A percentile compares a stretch with the other conserved stretches of the same genome.
These are phyloP conservation scores for Epistrophe grossulariae DNA, from an alignment of 2,888 invertebrate genomes.

Conservation along the genomic window DNA sequence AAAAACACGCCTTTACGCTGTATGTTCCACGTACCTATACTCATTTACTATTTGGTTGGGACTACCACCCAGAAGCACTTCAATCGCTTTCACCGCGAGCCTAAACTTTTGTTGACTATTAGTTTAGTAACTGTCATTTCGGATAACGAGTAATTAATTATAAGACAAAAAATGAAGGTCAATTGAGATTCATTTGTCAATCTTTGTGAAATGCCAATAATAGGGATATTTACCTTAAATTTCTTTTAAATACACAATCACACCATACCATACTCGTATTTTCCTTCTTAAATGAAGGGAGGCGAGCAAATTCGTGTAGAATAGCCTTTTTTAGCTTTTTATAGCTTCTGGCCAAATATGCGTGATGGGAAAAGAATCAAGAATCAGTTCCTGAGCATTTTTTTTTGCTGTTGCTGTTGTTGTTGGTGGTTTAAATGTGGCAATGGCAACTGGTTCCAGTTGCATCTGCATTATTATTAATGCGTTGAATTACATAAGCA, in stretches of 20 bases:
- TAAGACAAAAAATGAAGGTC: too few species aligned
- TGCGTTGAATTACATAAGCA: conserved; percentile 66
- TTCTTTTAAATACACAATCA: not conserved
- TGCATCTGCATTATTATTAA: conserved; percentile 60
- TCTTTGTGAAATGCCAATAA: not conserved
- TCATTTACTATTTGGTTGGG: too few species aligned
- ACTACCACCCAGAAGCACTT: too few species aligned
- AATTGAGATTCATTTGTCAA: not conserved
- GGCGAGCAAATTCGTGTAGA: not conserved
- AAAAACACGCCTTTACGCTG: too few species aligned
- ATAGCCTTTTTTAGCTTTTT: conserved; percentile 25
- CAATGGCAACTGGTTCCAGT: conserved; percentile 56
- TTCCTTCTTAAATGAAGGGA: conserved; percentile 50
- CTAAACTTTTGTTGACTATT: too few species aligned
- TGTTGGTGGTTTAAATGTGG: not conserved
- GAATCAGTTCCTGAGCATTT: not conserved
- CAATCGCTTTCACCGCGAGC: too few species aligned
- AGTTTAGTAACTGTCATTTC: too few species aligned
- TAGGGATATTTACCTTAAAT: not conserved
- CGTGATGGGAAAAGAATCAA: conserved; percentile 35
- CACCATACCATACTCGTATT: not conserved
- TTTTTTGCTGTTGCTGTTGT: not conserved
- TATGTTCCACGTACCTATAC: too few species aligned
- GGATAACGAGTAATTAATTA: too few species aligned
- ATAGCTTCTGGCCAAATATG: conserved; percentile 52